Percentiles rank a stretch among this genome's conserved stretches.
Evolutionary conservation across 2,888 invertebrate species (phyloP).

Genomic region (Falcaria lacertinaria): DNA sequence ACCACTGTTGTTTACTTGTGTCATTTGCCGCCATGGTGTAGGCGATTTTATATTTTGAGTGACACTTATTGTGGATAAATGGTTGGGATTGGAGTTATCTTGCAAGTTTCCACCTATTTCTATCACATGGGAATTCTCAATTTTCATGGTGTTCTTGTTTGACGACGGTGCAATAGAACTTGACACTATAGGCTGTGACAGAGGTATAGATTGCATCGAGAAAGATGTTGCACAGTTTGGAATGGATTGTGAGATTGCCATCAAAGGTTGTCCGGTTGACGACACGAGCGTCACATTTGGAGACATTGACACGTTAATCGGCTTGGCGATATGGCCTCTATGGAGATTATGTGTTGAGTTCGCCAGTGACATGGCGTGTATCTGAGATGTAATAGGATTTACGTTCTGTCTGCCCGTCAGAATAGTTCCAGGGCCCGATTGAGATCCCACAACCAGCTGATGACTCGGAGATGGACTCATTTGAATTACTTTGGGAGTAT

Average conservation of each 20-base stretch:
- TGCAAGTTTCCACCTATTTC: constrained; percentile 73
- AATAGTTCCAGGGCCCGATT: constrained; percentile 46
- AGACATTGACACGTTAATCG: constrained; percentile 58
- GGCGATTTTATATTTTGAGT: constrained; percentile 70
- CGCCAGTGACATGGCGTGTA: constrained; percentile 64
- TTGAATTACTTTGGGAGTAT: constrained; percentile 69
- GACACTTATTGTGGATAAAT: constrained; percentile 68
- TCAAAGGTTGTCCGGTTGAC: constrained; percentile 68
- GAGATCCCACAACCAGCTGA: constrained; percentile 50
- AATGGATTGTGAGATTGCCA: constrained; percentile 71
- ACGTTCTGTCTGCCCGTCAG: constrained; percentile 61
- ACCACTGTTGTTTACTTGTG: constrained; percentile 32
- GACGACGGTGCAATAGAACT: constrained; percentile 66
- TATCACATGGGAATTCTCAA: constrained; percentile 69
- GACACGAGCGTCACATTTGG: constrained; percentile 70
- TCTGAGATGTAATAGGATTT: constrained; percentile 74
- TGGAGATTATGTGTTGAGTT: constrained; percentile 58
- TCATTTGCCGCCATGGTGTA: constrained; percentile 69
- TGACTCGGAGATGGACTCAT: constrained; percentile 60
- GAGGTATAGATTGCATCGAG: constrained; percentile 66
- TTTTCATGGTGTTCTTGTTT: constrained; percentile 60
- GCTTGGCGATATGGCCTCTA: constrained; percentile 54
- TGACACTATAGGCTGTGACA: constrained; percentile 73
- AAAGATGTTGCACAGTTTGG: constrained; percentile 58
- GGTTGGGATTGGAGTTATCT: constrained; percentile 51